Evolutionary conservation across 2,888 invertebrate genomes (phyloP).

Genomic region (Hirtodrosophila confusa): DNA sequence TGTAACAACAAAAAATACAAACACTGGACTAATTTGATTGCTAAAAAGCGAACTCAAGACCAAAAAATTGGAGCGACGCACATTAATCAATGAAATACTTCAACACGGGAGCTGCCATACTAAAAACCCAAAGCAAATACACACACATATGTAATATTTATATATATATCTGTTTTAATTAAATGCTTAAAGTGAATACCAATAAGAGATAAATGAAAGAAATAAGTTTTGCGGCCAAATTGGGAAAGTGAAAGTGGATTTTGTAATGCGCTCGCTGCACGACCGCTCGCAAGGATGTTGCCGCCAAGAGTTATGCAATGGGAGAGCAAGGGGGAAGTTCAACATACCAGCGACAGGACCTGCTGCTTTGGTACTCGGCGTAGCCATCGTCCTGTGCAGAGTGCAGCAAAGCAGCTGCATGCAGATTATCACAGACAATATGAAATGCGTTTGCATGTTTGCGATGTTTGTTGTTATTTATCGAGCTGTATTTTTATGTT

Average conservation of each 20-base stretch:
- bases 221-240: conserved; percentile 19
- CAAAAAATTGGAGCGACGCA: conserved; percentile 44
- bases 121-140: conserved; percentile 4
- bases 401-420: conserved; percentile 82
- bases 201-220: conserved; percentile 21
- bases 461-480: conserved; percentile 20
- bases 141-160: conserved; percentile 2
- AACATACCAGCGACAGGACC: conserved; percentile 81
- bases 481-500: too few relatives aligned
- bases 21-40: conserved; percentile 53
- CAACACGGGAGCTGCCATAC: conserved; percentile 19
- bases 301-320: conserved; percentile 27
- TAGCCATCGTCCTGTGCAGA: conserved; percentile 78
- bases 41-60: conserved; percentile 17
- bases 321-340: background rate
- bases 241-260: conserved; percentile 70
- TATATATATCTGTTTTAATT: conserved; percentile 44
- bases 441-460: conserved; percentile 79
- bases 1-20: conserved; percentile 34
- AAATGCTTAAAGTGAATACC: conserved; percentile 30
- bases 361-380: conserved; percentile 69
- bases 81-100: conserved; percentile 50
- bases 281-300: conserved; percentile 38
- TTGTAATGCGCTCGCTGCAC: conserved; percentile 4
- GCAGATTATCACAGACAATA: conserved; percentile 82